Evolutionary conservation across 1,140 invertebrate genomes (phyloP), one percentile per base, ranked within the genome.

Genomic region (Camponotus pennsylvanicus): DNA sequence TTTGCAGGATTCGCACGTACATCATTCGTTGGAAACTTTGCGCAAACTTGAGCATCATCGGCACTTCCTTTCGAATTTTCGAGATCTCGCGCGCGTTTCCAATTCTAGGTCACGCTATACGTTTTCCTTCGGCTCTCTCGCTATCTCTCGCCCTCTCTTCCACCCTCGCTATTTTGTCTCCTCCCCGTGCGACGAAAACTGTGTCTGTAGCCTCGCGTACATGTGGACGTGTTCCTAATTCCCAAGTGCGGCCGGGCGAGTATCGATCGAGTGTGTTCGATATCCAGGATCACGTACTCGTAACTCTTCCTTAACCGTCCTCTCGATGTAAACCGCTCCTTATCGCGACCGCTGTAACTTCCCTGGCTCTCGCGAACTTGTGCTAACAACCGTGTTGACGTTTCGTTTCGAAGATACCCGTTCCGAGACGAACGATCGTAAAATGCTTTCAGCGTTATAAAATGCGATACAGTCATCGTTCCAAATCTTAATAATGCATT

Each of bases 281-380:
- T 87, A 86, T 82, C 76, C 79, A 79, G 89, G 85, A 89, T 90
- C 85, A 80, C 89, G 85, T 85, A 89, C 79, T 63, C 89, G 88
- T 90, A 89, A 90, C 88, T 90, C 89, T 85, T 89, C 89, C 86
- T 90, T 87, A 82, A 89, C 86, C 89, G 52, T 49, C 75, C 78
- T 52, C 66, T 15, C 78, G 61, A 79, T 89, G 88, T 87, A 87
- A 84, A 90, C 88, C 79, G 87, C 85, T 37, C 80, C 88, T 90
- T 90, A 90, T 88, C 89, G 88, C 70, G 85, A 18, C 64, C 57
- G 63, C 67, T 90, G 52, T 88, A 86, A 84, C 86, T 77, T 75
- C 27, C 49, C 55, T 34, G 70, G 55, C 59, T 64, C 67, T 49
- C 59, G 45, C 71, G 66, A 87, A 84, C 88, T 73, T 55, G 88